These are phyloP conservation scores for Saccostrea cuccullata DNA, from an alignment of 1,140 invertebrate genomes.

Conservation along the genomic window DNA sequence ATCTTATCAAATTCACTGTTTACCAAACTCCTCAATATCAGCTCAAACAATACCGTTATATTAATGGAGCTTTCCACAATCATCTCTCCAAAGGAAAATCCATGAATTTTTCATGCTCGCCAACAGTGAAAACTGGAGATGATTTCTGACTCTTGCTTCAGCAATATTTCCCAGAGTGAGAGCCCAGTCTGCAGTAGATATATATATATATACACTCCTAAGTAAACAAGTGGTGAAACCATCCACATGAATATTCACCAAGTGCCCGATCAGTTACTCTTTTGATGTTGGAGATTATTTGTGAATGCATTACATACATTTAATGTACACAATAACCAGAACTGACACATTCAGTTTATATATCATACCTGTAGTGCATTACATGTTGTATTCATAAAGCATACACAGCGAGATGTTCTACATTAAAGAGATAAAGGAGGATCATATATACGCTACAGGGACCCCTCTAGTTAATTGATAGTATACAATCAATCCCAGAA, in stretches of 20 bases:
- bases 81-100: conserved; percentile 9
- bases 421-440: too few species aligned
- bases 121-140: conserved; percentile 1
- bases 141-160: not conserved
- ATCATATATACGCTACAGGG: too few species aligned
- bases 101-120: conserved; percentile 22
- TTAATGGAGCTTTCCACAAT: conserved; percentile 7
- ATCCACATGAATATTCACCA: not conserved
- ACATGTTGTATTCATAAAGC: too few species aligned
- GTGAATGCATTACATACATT: not conserved
- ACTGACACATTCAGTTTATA: not conserved
- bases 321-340: not conserved
- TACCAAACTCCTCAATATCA: not conserved
- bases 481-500: too few species aligned
- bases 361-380: too few species aligned
- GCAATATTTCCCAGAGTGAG: not conserved
- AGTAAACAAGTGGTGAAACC: not conserved
- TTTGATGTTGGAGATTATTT: not conserved
- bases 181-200: too few species aligned
- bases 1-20: conserved; percentile 25
- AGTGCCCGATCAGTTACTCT: not conserved
- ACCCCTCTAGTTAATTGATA: too few species aligned
- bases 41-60: conserved; percentile 10
- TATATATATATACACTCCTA: not conserved
- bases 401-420: too few species aligned